phyloP scores from a whole-genome alignment of 2,888 invertebrate genomes.

The Dasysyrphus albostriatus region DNA sequence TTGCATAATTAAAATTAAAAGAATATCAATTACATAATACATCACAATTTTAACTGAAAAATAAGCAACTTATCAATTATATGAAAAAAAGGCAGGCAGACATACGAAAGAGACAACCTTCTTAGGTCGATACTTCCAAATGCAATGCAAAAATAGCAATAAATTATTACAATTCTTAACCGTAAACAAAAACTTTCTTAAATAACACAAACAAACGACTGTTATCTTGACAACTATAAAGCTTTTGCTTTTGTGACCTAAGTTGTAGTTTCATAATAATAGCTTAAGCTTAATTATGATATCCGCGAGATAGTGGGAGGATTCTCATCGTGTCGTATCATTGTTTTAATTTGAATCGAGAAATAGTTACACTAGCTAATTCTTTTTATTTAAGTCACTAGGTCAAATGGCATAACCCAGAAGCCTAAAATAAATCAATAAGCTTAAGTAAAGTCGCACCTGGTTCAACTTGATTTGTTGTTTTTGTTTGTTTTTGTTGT shows the following conservation, averaged over 20 bases:
- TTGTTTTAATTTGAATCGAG: neutral
- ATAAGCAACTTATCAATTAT: constrained; percentile 3
- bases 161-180: neutral
- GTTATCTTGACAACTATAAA: neutral
- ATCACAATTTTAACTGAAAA: neutral
- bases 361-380: neutral
- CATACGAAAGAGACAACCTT: neutral
- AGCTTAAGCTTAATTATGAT: neutral
- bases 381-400: neutral
- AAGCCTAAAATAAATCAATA: constrained; percentile 6
- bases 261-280: constrained; percentile 5
- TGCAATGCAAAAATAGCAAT: neutral
- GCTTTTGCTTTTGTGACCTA: constrained; percentile 15
- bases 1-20: neutral
- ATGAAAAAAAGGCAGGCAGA: neutral
- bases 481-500: neutral
- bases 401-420: neutral
- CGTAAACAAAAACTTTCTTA: constrained; percentile 21
- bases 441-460: neutral
- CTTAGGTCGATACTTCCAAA: constrained; percentile 23
- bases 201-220: constrained; percentile 2
- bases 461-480: neutral
- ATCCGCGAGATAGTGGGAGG: neutral
- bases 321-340: neutral
- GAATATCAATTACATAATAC: constrained; percentile 27